Percentiles rank a stretch among this genome's conserved stretches.
These are phyloP conservation scores for Podargus strigoides DNA, from an alignment of 2,797 vertebrate genomes.

Conservation along the genomic window DNA sequence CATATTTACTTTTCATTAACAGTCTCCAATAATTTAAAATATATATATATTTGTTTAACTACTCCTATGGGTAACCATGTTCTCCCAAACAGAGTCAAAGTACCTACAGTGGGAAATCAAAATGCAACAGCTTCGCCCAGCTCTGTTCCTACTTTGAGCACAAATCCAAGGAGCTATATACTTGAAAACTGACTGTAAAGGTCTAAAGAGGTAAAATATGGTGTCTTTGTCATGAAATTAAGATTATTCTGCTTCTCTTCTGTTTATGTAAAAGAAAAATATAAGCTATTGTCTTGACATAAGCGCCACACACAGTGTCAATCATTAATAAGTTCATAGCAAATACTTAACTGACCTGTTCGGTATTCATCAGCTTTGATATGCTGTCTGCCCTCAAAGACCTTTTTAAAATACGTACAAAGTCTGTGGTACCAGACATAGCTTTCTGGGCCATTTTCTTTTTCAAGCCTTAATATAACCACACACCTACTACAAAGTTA, in stretches of 20 bases:
- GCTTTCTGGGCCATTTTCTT: neutral
- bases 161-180: neutral
- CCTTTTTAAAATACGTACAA: neutral
- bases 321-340: neutral
- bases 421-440: neutral
- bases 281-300: accelerated
- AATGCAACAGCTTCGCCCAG: neutral
- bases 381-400: neutral
- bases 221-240: neutral
- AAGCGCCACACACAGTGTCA: neutral
- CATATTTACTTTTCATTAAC: neutral
- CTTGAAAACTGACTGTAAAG: neutral
- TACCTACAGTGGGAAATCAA: neutral
- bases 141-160: neutral
- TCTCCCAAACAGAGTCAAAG: neutral
- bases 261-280: neutral
- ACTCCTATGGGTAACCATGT: neutral
- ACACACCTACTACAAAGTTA: neutral
- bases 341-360: neutral
- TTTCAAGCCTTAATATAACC: neutral
- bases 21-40: neutral
- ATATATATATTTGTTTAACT: neutral
- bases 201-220: neutral
- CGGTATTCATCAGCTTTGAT: neutral
- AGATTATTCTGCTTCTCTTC: neutral